Evolutionary conservation across 2,888 invertebrate species (phyloP).

Genomic region (Bimastos eiseni): DNA sequence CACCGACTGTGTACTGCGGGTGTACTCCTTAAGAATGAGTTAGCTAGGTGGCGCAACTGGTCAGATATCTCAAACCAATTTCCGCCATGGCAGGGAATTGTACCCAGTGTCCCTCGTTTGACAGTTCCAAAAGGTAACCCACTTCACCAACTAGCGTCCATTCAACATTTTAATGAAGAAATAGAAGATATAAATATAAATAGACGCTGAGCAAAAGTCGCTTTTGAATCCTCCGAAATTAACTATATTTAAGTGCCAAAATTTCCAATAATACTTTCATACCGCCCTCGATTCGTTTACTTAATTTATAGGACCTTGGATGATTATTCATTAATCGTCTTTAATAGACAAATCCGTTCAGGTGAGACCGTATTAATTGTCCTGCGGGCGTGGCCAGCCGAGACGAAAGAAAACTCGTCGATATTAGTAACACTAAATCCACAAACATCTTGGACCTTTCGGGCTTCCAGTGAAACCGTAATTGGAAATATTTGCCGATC

Average conservation of each 20-base stretch:
- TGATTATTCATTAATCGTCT: neutral
- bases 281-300: neutral
- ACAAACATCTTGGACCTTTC: neutral
- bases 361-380: neutral
- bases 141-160: too few species aligned
- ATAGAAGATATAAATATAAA: too few species aligned
- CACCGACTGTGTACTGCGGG: too few species aligned
- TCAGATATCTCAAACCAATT: too few species aligned
- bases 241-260: neutral
- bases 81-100: too few species aligned
- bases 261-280: neutral
- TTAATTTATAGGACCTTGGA: neutral
- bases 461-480: neutral
- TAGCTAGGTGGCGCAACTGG: too few species aligned
- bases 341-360: neutral
- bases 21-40: too few species aligned
- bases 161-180: too few species aligned
- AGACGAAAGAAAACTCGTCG: neutral
- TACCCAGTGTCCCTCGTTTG: too few species aligned
- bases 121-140: too few species aligned
- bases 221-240: too few species aligned
- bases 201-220: too few species aligned
- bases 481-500: neutral
- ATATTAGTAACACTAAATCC: neutral
- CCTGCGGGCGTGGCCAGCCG: neutral